Percentiles rank a stretch among this genome's conserved stretches.
Evolutionary conservation across 1,140 invertebrate genomes (phyloP).

Genomic region (Oncopeltus fasciatus): DNA sequence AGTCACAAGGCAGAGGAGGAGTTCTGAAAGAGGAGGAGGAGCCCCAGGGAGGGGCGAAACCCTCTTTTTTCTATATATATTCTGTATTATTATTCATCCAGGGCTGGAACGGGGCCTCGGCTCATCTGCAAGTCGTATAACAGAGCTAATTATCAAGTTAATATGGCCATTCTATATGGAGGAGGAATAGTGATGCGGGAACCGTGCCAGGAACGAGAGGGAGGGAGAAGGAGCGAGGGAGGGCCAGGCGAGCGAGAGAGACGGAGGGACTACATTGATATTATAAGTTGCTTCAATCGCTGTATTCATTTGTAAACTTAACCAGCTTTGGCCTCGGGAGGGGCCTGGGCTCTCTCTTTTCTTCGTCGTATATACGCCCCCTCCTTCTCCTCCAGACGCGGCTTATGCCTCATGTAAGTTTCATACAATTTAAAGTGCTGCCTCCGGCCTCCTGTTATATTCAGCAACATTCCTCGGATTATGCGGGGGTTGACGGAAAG

Average conservation of each 20-base stretch:
- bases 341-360: conserved; percentile 34
- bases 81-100: conserved; percentile 27
- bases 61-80: conserved; percentile 27
- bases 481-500: conserved; percentile 19
- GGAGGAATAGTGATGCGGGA: conserved; percentile 33
- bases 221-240: conserved; percentile 25
- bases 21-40: conserved; percentile 12
- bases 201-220: conserved; percentile 19
- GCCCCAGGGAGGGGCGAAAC: conserved; percentile 17
- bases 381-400: conserved; percentile 18
- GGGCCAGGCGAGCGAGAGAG: conserved; percentile 31
- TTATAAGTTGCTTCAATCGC: conserved; percentile 59
- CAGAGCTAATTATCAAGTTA: conserved; percentile 80
- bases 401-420: conserved; percentile 30
- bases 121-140: conserved; percentile 81
- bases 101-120: conserved; percentile 21
- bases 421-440: conserved; percentile 31
- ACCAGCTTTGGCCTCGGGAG: conserved; percentile 30
- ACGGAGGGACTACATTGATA: conserved; percentile 45
- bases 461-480: conserved; percentile 25
- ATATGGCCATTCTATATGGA: conserved; percentile 59
- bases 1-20: conserved; percentile 24
- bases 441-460: conserved; percentile 23
- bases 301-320: conserved; percentile 59
- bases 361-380: conserved; percentile 26